phyloP scores from a whole-genome alignment of 2,888 invertebrate species.

The Mimas tiliae region DNA sequence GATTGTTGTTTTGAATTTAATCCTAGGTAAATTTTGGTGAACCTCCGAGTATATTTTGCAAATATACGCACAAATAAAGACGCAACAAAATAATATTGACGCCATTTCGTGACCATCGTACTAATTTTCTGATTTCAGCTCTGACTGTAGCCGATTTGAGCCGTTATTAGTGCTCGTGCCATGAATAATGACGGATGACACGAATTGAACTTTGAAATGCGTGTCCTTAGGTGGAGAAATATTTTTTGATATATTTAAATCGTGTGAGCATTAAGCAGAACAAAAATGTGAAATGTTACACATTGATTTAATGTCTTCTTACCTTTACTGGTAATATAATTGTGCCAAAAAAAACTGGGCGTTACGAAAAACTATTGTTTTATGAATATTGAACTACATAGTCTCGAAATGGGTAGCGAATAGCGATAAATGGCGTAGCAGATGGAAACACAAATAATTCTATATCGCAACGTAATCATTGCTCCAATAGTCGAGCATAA shows the following conservation, averaged over 20 bases:
- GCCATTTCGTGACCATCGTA: not conserved
- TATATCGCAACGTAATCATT: conserved; percentile 9
- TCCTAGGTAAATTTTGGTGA: not conserved
- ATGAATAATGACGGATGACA: not conserved
- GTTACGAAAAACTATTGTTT: not conserved
- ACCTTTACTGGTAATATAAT: not conserved
- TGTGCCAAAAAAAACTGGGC: not conserved
- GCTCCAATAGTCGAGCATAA: conserved; percentile 15
- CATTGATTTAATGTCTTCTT: not conserved
- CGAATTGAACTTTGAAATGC: not conserved
- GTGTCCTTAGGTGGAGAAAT: too few species aligned
- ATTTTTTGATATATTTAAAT: too few species aligned
- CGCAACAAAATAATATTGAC: not conserved
- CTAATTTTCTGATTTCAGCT: not conserved
- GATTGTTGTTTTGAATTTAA: not conserved
- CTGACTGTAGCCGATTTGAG: not conserved
- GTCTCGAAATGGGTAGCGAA: conserved; percentile 3
- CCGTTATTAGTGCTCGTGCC: not conserved
- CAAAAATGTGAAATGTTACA: too few species aligned
- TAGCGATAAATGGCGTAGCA: not conserved
- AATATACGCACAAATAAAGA: not conserved
- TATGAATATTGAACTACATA: not conserved
- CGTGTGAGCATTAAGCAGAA: too few species aligned
- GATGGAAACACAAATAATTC: conserved; percentile 2
- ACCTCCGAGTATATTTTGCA: not conserved